Base-by-base conservation (phyloP, 2,113 vertebrate genomes). In the Lichenostomus cassidix region DNA sequence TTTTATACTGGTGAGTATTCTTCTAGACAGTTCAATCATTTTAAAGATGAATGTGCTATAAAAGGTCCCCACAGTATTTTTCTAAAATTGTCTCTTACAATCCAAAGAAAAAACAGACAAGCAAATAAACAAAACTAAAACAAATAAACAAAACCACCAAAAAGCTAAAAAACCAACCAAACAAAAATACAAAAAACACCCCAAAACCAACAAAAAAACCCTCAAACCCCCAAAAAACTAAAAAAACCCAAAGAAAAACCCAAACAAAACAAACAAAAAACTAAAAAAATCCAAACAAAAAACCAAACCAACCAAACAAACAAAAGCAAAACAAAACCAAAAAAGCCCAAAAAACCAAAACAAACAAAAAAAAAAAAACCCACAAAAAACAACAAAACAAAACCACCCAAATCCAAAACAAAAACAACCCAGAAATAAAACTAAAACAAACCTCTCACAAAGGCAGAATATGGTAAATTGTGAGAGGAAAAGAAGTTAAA, bases 1-100 rank as follows among this genome's bases (percentile, higher is more conserved):
- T 94, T 83, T 95, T 71, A 68, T 73, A 29, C 20, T 47, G 39
- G 15, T 62, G 37, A 79, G 16, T 82, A 44, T 90, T 91, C 22
- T 88, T 44, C 33, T 47, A 64, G 58, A 78, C 35, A 62, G 22
- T 29, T 89, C 27, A 88, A 55, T 62, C 27, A n/a, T 77, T 96
- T 83, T 67, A 12, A 73, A 69, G 15, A 82, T 49, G 7, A 76
- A 87, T 60, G 5, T 55, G 20, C 25, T 60, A 76, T 69, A 65
- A 92, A 89, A 67, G 20, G 19, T 76, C 25, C 47, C 23, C 28
- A 74, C 4, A 44, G n/a, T 21, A 44, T 35, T 84, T 53, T 83
- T 87, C 16, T 76, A 5, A 24, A 22, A 65, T 5, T 41, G 5
- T n/a, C 39, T 77, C 24, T 77, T 28, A 13, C 35, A 91, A 87